phyloP scores from a whole-genome alignment of 2,113 vertebrate genomes.

The Tringa solitaria region DNA sequence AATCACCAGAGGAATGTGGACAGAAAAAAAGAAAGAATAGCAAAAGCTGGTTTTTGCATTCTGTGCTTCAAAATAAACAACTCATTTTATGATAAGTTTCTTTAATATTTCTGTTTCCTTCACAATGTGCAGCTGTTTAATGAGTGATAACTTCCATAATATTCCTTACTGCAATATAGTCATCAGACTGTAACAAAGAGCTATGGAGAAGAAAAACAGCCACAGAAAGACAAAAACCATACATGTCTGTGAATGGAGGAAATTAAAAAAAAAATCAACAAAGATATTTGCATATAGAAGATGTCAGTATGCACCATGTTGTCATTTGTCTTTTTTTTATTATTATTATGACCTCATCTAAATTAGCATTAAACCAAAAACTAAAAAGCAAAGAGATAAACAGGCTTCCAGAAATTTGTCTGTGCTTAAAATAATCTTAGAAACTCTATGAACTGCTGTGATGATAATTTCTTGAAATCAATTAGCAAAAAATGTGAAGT shows the following conservation, averaged over 20 bases:
- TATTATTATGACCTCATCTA: background rate
- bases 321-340: background rate
- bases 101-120: slow-evolving; percentile 62
- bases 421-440: background rate
- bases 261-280: background rate
- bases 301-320: background rate
- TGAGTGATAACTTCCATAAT: slow-evolving; percentile 41
- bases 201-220: background rate
- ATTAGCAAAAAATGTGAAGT: background rate
- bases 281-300: background rate
- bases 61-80: slow-evolving; percentile 18
- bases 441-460: background rate
- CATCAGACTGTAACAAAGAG: slow-evolving; percentile 24
- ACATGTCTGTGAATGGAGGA: background rate
- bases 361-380: background rate
- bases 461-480: background rate
- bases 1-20: background rate
- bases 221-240: background rate
- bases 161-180: background rate
- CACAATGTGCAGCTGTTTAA: slow-evolving; percentile 47
- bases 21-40: background rate
- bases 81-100: slow-evolving; percentile 40
- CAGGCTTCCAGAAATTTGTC: background rate
- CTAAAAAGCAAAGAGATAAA: background rate
- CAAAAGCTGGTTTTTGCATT: background rate